phyloP scores from a whole-genome alignment of 2,113 vertebrate species.

The Arvicanthis niloticus region DNA sequence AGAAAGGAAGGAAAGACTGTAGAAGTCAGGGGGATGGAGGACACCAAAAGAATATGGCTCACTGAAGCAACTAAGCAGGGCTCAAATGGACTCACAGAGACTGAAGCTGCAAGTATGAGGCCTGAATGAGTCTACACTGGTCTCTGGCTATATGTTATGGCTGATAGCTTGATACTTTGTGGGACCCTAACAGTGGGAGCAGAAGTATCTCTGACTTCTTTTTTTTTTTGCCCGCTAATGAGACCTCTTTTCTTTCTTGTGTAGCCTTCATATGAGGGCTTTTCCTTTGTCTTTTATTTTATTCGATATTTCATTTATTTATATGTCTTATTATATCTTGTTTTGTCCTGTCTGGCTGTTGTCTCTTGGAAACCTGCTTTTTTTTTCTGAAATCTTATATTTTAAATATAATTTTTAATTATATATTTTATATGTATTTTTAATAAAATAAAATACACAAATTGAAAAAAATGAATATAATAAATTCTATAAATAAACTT shows the following conservation, averaged over 20 bases:
- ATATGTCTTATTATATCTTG: neutral
- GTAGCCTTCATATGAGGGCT: neutral
- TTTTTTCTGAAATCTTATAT: no score
- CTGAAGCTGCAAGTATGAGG: neutral
- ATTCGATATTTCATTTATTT: no score
- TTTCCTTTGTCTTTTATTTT: neutral
- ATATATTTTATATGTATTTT: no score
- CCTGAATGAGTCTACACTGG: no score
- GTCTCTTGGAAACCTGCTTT: neutral
- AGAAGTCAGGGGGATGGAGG: neutral
- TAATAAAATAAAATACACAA: no score
- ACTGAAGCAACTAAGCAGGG: neutral
- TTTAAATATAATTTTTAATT: no score
- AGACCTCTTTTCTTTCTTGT: neutral
- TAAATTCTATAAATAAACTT: no score
- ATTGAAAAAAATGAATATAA: no score
- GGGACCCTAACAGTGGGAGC: neutral
- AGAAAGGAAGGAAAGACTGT: neutral
- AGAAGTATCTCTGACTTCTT: neutral
- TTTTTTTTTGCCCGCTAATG: neutral
- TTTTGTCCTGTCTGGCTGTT: neutral
- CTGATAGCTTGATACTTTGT: neutral
- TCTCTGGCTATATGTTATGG: neutral
- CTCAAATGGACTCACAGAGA: neutral
- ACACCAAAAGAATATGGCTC: neutral